Percentiles rank a stretch among this genome's conserved stretches.
Evolutionary conservation across 1,140 invertebrate species (phyloP).

Genomic region (Andrena cerasifolii): DNA sequence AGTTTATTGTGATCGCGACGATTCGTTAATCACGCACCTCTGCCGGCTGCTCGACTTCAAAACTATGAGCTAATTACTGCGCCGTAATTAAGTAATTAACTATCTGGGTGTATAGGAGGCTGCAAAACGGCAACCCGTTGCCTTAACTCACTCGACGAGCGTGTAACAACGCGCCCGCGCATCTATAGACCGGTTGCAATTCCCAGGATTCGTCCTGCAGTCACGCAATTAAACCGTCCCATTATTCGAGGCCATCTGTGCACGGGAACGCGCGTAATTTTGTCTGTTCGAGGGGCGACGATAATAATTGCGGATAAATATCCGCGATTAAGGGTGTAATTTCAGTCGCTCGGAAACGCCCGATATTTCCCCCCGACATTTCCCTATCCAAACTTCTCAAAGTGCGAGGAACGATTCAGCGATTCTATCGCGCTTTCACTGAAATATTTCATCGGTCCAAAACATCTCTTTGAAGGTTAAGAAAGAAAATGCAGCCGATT

Average conservation of each 20-base stretch:
- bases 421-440: too few relatives aligned
- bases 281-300: conserved; percentile 28
- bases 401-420: neutral
- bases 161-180: neutral
- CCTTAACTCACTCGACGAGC: conserved; percentile 51
- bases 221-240: conserved; percentile 57
- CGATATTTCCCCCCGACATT: conserved; percentile 25
- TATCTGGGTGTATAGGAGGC: conserved; percentile 60
- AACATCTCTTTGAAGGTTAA: neutral
- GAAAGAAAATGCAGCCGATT: conserved; percentile 14
- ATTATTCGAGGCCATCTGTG: conserved; percentile 43
- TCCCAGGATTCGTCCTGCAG: conserved; percentile 61
- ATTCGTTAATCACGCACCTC: conserved; percentile 66
- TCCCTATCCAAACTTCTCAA: neutral
- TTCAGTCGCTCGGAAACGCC: neutral
- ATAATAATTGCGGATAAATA: conserved; percentile 51
- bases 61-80: conserved; percentile 72
- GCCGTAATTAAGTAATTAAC: conserved; percentile 78
- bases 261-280: conserved; percentile 40
- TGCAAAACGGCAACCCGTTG: conserved; percentile 40
- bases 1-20: conserved; percentile 58
- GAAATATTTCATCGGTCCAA: too few relatives aligned
- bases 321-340: conserved; percentile 44
- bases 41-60: conserved; percentile 49
- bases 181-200: conserved; percentile 37